Percentiles rank a stretch among this genome's conserved stretches.
Evolutionary conservation across 2,888 invertebrate genomes (phyloP).

Genomic region (Scaptodrosophila latifasciaeformis): DNA sequence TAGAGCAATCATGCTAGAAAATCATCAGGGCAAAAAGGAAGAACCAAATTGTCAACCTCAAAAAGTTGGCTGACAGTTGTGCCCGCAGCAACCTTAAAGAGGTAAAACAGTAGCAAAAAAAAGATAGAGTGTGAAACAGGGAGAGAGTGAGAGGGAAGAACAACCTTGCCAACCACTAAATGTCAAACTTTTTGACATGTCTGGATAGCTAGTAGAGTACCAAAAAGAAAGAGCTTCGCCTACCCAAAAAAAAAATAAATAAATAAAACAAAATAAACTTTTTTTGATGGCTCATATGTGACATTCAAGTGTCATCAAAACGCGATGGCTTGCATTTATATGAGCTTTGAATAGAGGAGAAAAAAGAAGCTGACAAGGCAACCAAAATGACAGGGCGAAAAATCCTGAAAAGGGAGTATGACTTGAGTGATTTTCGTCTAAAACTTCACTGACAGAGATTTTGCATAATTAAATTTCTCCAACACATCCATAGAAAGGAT

Average conservation of each 20-base stretch:
- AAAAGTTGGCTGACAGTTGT: constrained; percentile 52
- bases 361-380: constrained; percentile 35
- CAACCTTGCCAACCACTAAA: constrained; percentile 61
- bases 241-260: constrained; percentile 6
- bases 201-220: constrained; percentile 18
- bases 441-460: constrained; percentile 32
- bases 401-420: constrained; percentile 14
- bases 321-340: constrained; percentile 62
- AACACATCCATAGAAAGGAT: no score
- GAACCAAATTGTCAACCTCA: constrained; percentile 7
- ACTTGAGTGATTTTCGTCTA: constrained; percentile 43
- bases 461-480: constrained; percentile 59
- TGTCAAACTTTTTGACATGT: constrained; percentile 63
- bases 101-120: no score
- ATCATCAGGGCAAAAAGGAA: constrained; percentile 38
- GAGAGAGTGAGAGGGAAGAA: no score
- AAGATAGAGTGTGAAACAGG: no score
- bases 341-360: constrained; percentile 60
- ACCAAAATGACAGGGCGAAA: constrained; percentile 33
- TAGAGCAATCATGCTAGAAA: constrained; percentile 65
- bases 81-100: no score
- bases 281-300: constrained; percentile 55
- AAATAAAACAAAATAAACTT: constrained; percentile 1
- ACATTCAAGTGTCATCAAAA: constrained; percentile 67
- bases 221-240: constrained; percentile 20